Percentiles rank a stretch among this genome's conserved stretches.
These are phyloP conservation scores for Ciconia boyciana DNA, from an alignment of 2,113 vertebrate species.

Conservation along the genomic window DNA sequence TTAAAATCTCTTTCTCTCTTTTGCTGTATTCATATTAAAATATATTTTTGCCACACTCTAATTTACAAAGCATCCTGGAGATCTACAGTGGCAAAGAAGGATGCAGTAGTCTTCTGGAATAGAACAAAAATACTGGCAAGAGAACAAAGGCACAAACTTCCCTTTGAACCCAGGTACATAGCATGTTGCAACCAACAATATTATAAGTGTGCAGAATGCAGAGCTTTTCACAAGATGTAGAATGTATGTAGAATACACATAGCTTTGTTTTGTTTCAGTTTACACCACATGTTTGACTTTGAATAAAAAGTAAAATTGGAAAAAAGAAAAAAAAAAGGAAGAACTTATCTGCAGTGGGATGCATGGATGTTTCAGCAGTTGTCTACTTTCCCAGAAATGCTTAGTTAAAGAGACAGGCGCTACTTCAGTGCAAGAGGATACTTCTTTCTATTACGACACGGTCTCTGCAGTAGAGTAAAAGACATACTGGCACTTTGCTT, in stretches of 20 bases:
- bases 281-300: not conserved
- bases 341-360: not conserved
- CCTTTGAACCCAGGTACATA: slow-evolving; percentile 4
- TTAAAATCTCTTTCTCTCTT: not conserved
- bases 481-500: not conserved
- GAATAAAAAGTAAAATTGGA: not conserved
- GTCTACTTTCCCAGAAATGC: not conserved
- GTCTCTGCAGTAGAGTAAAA: not conserved
- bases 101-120: not conserved
- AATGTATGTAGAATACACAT: not conserved
- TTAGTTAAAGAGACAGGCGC: not conserved
- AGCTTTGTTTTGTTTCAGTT: not conserved
- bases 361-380: not conserved
- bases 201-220: not conserved
- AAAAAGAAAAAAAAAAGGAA: not conserved
- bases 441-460: not conserved
- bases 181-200: not conserved
- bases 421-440: not conserved
- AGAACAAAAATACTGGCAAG: not conserved
- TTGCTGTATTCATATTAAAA: not conserved
- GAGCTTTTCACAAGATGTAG: not conserved
- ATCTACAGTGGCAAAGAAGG: not conserved
- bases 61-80: not conserved
- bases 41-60: not conserved
- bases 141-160: slow-evolving; percentile 19